These are phyloP conservation scores for Eudemis profundana DNA, from an alignment of 2,888 invertebrate species.

Conservation along the genomic window DNA sequence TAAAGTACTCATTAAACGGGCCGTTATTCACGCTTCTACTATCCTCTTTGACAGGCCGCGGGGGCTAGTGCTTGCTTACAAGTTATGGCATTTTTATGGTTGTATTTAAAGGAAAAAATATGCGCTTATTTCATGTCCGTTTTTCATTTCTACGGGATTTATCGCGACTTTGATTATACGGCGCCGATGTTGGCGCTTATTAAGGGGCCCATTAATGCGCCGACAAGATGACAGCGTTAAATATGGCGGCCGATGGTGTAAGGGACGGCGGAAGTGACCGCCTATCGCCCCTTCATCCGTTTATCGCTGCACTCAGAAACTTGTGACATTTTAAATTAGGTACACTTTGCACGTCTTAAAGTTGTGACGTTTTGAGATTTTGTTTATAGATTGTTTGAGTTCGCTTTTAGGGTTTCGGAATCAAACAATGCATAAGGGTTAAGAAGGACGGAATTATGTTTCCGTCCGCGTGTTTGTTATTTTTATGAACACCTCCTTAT, in stretches of 20 bases:
- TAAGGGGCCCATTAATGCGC: constrained; percentile 77
- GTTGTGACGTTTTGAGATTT: constrained; percentile 6
- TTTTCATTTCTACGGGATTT: constrained; percentile 79
- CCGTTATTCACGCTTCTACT: constrained; percentile 80
- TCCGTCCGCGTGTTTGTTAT: no score
- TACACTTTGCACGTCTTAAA: constrained; percentile 26
- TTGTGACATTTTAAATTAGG: constrained; percentile 22
- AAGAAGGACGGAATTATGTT: no score
- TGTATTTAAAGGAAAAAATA: constrained; percentile 78
- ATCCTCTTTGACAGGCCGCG: constrained; percentile 77
- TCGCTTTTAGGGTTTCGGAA: no score
- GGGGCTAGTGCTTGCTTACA: constrained; percentile 76
- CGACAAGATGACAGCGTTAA: constrained; percentile 70
- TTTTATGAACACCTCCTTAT: no score
- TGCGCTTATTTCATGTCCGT: constrained; percentile 77
- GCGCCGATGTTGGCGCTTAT: constrained; percentile 76
- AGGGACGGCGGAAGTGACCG: constrained; percentile 32
- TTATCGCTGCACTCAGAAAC: constrained; percentile 22
- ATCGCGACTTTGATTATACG: constrained; percentile 80
- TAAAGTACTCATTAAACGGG: constrained; percentile 82
- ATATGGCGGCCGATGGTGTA: constrained; percentile 61
- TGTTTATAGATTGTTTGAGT: not conserved
- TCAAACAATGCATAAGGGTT: no score
- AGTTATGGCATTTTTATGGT: constrained; percentile 79
- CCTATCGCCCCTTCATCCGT: constrained; percentile 29